Conservation (phyloP, 2,888 invertebrate species). For the Spialia ferax region DNA sequence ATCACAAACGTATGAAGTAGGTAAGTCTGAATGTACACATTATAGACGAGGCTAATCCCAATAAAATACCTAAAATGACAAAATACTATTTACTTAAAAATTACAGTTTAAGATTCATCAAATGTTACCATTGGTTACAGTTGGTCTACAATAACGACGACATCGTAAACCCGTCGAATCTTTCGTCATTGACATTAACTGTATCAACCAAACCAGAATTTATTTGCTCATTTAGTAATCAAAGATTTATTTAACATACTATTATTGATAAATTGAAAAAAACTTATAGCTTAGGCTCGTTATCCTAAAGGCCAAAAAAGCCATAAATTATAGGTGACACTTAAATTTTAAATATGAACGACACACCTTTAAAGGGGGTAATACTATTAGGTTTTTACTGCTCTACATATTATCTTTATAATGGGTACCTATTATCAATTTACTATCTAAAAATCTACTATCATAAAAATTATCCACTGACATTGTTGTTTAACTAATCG, state of each 20-base stretch:
- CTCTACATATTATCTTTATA: no score
- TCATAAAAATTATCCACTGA: no score
- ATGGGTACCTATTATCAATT: no score
- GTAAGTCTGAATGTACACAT: conserved; percentile 6
- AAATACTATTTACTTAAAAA: conserved; percentile 15
- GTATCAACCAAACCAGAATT: conserved; percentile 13
- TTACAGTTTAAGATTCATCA: conserved; percentile 2
- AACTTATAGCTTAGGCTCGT: neutral
- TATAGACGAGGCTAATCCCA: neutral
- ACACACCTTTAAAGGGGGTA: no score
- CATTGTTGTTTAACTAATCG: no score
- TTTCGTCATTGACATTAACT: conserved; percentile 29
- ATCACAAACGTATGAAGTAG: conserved; percentile 7
- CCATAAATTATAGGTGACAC: no score
- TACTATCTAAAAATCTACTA: no score
- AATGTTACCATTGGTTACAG: conserved; percentile 12
- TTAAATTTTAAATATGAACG: no score
- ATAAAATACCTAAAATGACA: neutral
- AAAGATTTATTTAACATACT: neutral
- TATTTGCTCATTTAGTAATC: conserved; percentile 16
- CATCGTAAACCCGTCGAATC: conserved; percentile 8
- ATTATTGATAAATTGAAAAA: neutral
- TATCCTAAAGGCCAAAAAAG: neutral
- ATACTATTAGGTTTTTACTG: no score
- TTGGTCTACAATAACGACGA: neutral